A percentile compares a stretch with the other conserved stretches of the same genome.
phyloP scores from a whole-genome alignment of 2,113 vertebrate genomes.

The Leiothrix lutea region DNA sequence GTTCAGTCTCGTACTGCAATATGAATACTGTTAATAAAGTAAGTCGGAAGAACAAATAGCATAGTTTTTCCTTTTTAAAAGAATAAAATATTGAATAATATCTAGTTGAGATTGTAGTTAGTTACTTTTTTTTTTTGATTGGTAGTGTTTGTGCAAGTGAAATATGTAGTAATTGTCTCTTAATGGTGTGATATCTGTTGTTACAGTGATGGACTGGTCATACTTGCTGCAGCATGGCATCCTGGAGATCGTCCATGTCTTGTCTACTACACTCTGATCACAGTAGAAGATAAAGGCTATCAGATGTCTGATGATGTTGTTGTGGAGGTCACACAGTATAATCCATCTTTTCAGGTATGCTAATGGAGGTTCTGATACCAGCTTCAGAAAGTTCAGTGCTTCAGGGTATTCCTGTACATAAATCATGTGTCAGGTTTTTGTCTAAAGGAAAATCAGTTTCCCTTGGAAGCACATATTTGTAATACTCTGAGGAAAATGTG shows the following conservation, averaged over 20 bases:
- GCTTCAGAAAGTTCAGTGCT: not conserved
- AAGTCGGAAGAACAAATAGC: not conserved
- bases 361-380: not conserved
- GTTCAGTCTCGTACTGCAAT: not conserved
- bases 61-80: not conserved
- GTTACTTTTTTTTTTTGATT: not conserved
- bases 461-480: not conserved
- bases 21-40: not conserved
- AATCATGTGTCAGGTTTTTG: not conserved
- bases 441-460: not conserved
- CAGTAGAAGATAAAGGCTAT: constrained; percentile 81
- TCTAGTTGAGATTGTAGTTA: not conserved
- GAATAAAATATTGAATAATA: not conserved
- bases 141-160: not conserved
- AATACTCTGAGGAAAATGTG: not conserved
- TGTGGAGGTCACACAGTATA: constrained; percentile 93
- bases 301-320: constrained; percentile 82
- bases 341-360: constrained; percentile 86
- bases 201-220: constrained; percentile 85
- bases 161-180: not conserved
- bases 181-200: not conserved
- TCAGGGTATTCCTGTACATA: not conserved
- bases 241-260: constrained; percentile 85
- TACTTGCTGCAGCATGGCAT: constrained; percentile 92
- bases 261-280: constrained; percentile 89